phyloP scores from a whole-genome alignment of 2,113 vertebrate genomes.

The Ceyx cyanopectus region DNA sequence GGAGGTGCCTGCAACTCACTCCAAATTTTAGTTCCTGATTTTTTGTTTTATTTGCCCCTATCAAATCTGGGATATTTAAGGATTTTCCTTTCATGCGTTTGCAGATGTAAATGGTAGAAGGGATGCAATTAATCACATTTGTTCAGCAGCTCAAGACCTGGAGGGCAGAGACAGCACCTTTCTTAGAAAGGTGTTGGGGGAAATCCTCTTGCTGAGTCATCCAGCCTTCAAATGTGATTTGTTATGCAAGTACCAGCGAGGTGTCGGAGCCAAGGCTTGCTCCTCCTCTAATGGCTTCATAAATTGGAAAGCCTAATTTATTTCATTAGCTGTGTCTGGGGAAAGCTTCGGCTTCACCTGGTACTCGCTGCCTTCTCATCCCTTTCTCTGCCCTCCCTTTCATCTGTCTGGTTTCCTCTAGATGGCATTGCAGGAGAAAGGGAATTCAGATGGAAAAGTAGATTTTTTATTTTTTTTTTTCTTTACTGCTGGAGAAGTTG shows the following conservation, averaged over 20 bases:
- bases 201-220: not conserved
- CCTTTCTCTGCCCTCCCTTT: not conserved
- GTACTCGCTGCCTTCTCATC: not conserved
- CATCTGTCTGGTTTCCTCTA: slow-evolving; percentile 42
- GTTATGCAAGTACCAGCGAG: not conserved
- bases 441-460: slow-evolving; percentile 2
- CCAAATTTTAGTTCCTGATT: not conserved
- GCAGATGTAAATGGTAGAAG: not conserved
- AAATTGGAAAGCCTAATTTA: not conserved
- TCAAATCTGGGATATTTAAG: not conserved
- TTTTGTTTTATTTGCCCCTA: not conserved
- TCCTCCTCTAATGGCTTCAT: not conserved
- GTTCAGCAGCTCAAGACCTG: not conserved
- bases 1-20: fast-evolving
- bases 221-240: fast-evolving
- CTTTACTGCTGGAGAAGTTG: not conserved
- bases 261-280: not conserved
- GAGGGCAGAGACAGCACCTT: fast-evolving
- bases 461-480: not conserved
- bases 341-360: fast-evolving
- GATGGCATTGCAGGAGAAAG: slow-evolving; percentile 68
- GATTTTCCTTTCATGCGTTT: fast-evolving
- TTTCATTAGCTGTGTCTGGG: not conserved
- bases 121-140: not conserved
- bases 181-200: not conserved